Evolutionary conservation across 2,888 invertebrate genomes (phyloP), one percentile per base, ranked within the genome.

Genomic region (Eudemis profundana): DNA sequence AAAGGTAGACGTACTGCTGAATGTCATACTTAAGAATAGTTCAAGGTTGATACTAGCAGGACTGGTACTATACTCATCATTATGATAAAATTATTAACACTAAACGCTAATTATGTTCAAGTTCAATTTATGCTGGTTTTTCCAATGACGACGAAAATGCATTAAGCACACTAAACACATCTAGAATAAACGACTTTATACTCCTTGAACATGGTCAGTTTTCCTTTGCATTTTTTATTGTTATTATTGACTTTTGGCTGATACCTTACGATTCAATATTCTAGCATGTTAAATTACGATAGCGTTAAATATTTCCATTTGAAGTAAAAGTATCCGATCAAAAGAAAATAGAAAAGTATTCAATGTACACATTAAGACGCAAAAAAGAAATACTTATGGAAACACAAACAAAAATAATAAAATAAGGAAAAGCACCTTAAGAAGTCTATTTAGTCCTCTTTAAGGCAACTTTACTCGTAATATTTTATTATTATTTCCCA

Each of bases 341-440:
- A 14, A 50, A 29, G 60, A 8, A 14, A 49, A 33, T 27, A 40
- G 4, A 21, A 40, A 50, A 36, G 10, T 49, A 50, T 47, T 29
- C 60, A 19, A 4, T 23, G 27, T 15, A 50, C 50, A 50, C 17
- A 29, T 21, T 4, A 23, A 42, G 40, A 50, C 40, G 36, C 49
- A 23, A 40, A 61, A 60, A 27, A 15, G 19, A 60, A 33, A 60
- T 50, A 19, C 14, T 60, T 36, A 47, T 54, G 15, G 23, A 23
- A 15, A 23, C 40, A 14, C 1, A 40, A 19, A 29, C 17, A 46
- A 50, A 50, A 49, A 36, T 42, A 29, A 40, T 4, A 23, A n/a
- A 42, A 23, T 12, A 15, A 53, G 40, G 54, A 27, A 15, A 54
- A 53, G 23, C 15, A 23, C 23, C 40, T 42, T 10, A 40, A 17